Evolutionary conservation across 1,140 invertebrate genomes (phyloP), one percentile per base, ranked within the genome.

Genomic region (Scaptomyza graminum): DNA sequence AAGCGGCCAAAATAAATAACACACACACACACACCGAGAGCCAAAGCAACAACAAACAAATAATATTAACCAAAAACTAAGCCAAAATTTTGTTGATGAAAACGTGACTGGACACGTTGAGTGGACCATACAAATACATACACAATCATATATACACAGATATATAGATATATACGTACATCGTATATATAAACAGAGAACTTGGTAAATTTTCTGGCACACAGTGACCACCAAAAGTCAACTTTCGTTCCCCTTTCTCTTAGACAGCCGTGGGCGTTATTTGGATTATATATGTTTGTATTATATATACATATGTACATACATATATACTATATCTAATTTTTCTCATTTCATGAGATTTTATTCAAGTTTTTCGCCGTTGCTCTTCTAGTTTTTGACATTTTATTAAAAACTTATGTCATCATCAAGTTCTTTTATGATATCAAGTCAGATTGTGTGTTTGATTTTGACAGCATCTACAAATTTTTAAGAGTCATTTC

Each of bases 1-100:
- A 63, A 76, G 43, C 76, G 46, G 61, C 61, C 66, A 78, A 76
- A 72, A 78, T 75, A 76, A 78, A 78, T 78, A 78, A 64, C 37
- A n/a, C 34, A 65, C 39, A 51, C 44, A 34, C 43, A 3, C 31
- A 15, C 25, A 18, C 13, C 18, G 2, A 22, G 18, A 57, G 16
- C 52, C 56, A 56, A 43, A 64, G 13, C 64, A 67, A 72, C 69
- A 76, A 65, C 65, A 74, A 72, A 56, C 60, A 79, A 79, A 78
- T 73, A 79, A 76, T 79, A 79, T 79, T 76, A 79, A 79, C 74
- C 64, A 79, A 79, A 71, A 76, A 79, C 76, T 79, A 61, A 79
- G 76, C 74, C 69, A 69, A 79, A 79, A 77, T 77, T 37, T 74
- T 77, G 57, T 74, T 77, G 57, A 77, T 79, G 74, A 73, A 76